Evolutionary conservation across 1,140 invertebrate species (phyloP), one percentile per base, ranked within the genome.

Genomic region (Daktulosphaira vitifoliae): DNA sequence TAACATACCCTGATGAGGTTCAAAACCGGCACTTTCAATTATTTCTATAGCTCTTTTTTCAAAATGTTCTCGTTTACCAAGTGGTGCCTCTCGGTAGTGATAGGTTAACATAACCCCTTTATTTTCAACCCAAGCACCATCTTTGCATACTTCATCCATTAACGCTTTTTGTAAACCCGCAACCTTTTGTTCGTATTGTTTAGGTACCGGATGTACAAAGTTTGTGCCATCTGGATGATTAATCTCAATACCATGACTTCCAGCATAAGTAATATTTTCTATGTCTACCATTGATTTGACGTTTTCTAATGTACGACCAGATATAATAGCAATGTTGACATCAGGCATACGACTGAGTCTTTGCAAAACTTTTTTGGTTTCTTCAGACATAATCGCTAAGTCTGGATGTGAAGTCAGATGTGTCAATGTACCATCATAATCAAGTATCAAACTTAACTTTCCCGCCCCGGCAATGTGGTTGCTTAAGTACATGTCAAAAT

Each of bases 121-220:
- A 73, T 92, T 91, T 72, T 94, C 90, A 2, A 93, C 88, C 90
- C 90, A 93, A 2, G 90, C 90, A 20, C 90, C 90, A 69, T 92
- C 87, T 67, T 78, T 82, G 72, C 89, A 92, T 5, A 91, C 86
- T 74, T 88, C 85, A 71, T 92, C 89, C 73, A 91, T 88, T 29
- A 93, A 76, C 1, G 83, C 80, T 72, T 89, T 86, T 68, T 91
- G 81, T 15, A 94, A 76, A 44, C 82, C 80, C 15, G 81, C 83
- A 15, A 92, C 86, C 74, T 90, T 90, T 37, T 84, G 85, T 71
- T 90, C 87, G 68, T 86, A 85, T 71, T 92, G 89, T 39, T 84
- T 81, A 1, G 90, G 90, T 85, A 92, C 89, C 1, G 90, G 90
- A 77, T 92, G 89, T 1, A 92, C 86, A 72, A 92, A 94, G 72